Evolutionary conservation across 92 coral and sea anemone genomes (phyloP).

Genomic region (Meandrina meandrites): DNA sequence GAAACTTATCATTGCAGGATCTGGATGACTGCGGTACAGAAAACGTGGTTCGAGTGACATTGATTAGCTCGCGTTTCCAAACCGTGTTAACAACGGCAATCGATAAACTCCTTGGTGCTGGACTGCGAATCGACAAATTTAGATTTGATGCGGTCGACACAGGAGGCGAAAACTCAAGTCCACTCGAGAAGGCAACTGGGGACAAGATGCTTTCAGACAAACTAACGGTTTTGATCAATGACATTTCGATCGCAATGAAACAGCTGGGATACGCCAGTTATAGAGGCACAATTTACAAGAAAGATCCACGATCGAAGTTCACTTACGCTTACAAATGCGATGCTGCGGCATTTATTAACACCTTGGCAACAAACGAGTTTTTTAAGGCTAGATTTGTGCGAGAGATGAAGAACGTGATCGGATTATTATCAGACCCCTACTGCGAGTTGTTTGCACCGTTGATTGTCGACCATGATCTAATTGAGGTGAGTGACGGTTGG

Average conservation of each 20-base stretch:
- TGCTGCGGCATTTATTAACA: conserved; percentile 35
- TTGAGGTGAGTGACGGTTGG: conserved; percentile 39
- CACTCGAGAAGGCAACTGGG: neutral
- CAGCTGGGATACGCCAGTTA: conserved; percentile 37
- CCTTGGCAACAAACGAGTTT: conserved; percentile 41
- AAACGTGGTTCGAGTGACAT: neutral
- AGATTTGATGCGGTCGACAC: neutral
- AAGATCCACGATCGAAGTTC: conserved; percentile 14
- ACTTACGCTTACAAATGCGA: conserved; percentile 43
- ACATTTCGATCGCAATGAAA: conserved; percentile 45
- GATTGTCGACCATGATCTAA: conserved; percentile 37
- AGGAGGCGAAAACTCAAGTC: no score
- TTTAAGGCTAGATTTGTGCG: conserved; percentile 30
- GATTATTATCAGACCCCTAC: conserved; percentile 46
- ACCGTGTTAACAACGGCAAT: no score
- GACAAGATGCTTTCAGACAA: conserved; percentile 37
- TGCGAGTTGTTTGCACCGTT: conserved; percentile 36
- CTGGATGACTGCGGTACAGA: neutral
- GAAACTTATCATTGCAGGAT: neutral
- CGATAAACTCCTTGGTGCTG: no score
- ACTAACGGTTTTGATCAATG: conserved; percentile 47
- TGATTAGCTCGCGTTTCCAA: neutral
- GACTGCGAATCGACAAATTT: neutral
- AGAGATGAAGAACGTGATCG: conserved; percentile 41
- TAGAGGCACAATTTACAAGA: conserved; percentile 46